Evolutionary conservation across 2,797 vertebrate species (phyloP).

Genomic region (Pristis pectinata): DNA sequence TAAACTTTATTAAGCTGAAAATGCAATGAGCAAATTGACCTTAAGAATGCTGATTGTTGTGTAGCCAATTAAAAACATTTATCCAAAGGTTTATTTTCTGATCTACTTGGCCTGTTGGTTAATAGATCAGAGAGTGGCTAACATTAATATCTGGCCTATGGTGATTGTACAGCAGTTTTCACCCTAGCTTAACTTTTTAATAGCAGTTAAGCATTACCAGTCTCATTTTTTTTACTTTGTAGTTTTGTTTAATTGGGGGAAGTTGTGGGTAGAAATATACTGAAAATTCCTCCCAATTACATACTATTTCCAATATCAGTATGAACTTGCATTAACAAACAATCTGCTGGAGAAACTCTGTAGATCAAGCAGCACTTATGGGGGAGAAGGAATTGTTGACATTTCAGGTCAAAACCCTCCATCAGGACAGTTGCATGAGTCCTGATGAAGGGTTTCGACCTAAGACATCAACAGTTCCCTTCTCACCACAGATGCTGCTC

Average conservation of each 20-base stretch:
- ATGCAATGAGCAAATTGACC: not conserved
- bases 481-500: too few relatives aligned
- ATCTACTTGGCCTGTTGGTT: not conserved
- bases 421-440: too few relatives aligned
- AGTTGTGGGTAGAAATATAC: too few relatives aligned
- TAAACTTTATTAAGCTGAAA: not conserved
- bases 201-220: not conserved
- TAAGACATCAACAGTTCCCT: too few relatives aligned
- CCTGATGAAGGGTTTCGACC: too few relatives aligned
- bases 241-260: not conserved
- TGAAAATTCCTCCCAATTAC: not conserved
- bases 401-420: too few relatives aligned
- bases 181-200: not conserved
- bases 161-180: not conserved
- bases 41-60: not conserved
- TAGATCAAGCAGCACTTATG: too few relatives aligned
- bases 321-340: not conserved
- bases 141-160: not conserved
- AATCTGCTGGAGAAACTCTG: too few relatives aligned
- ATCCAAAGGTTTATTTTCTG: not conserved
- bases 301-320: not conserved
- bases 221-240: too few relatives aligned
- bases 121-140: not conserved
- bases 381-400: too few relatives aligned
- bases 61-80: not conserved